A percentile compares a stretch with the other conserved stretches of the same genome.
These are phyloP conservation scores for Aleiodes leptofemur DNA, from an alignment of 2,888 invertebrate genomes.

Conservation along the genomic window DNA sequence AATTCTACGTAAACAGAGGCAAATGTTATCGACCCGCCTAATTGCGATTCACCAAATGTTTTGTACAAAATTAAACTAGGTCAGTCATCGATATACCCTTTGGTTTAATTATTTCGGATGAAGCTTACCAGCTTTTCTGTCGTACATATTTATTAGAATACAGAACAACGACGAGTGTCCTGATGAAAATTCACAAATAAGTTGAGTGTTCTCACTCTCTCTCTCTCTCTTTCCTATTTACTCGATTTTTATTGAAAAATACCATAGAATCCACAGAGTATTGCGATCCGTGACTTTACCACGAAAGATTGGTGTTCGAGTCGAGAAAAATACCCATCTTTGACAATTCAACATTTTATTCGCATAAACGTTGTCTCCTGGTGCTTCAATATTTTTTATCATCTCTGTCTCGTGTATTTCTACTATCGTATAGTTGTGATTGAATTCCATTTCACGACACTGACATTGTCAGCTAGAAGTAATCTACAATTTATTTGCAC, in stretches of 20 bases:
- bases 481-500: too few relatives aligned
- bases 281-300: slow-evolving; percentile 31
- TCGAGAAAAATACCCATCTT: slow-evolving; percentile 28
- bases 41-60: slow-evolving; percentile 23
- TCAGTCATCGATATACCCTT: slow-evolving; percentile 1
- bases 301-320: slow-evolving; percentile 19
- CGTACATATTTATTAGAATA: slow-evolving; percentile 32
- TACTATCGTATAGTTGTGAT: too few relatives aligned
- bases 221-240: too few relatives aligned
- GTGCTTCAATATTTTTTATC: neutral
- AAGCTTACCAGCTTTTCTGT: neutral
- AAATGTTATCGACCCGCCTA: neutral
- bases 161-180: neutral
- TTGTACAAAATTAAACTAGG: slow-evolving; percentile 13
- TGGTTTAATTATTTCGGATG: slow-evolving; percentile 20
- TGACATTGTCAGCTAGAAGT: too few relatives aligned
- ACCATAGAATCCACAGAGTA: slow-evolving; percentile 21
- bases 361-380: neutral
- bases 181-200: slow-evolving; percentile 33
- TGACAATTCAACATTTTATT: slow-evolving; percentile 6
- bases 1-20: too few relatives aligned
- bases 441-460: too few relatives aligned
- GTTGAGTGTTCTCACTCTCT: neutral
- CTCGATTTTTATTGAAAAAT: slow-evolving; percentile 30
- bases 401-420: neutral